phyloP scores from a whole-genome alignment of 2,888 invertebrate genomes.

The Cryptophagus acutangulus region DNA sequence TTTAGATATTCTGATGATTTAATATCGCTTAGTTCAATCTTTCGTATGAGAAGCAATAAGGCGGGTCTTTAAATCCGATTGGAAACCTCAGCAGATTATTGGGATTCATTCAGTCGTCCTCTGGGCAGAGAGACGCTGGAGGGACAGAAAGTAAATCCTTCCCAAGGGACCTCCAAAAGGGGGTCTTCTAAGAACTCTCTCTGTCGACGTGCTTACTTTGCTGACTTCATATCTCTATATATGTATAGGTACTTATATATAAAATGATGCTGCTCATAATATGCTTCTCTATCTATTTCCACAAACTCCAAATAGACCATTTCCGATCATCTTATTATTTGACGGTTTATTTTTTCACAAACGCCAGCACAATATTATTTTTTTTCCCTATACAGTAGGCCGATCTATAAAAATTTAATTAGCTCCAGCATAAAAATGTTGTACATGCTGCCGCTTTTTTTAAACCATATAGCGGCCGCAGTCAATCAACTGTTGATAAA shows the following conservation, averaged over 20 bases:
- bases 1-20: too few species aligned
- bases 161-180: conserved; percentile 29
- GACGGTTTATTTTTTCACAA: too few species aligned
- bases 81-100: conserved; percentile 44
- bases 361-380: too few species aligned
- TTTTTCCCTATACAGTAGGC: too few species aligned
- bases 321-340: conserved; percentile 13
- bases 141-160: conserved; percentile 36
- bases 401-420: too few species aligned
- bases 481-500: too few species aligned
- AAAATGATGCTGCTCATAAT: conserved; percentile 15
- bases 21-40: conserved; percentile 31
- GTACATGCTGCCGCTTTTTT: too few species aligned
- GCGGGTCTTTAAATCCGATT: conserved; percentile 39
- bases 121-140: conserved; percentile 29
- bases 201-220: conserved; percentile 15
- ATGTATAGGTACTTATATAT: conserved; percentile 13
- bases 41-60: conserved; percentile 40
- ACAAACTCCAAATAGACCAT: conserved; percentile 6
- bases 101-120: conserved; percentile 38
- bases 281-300: conserved; percentile 12
- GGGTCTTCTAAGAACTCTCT: conserved; percentile 15
- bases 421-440: too few species aligned
- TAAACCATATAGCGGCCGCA: too few species aligned
- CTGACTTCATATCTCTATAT: conserved; percentile 27